Base-by-base conservation (phyloP, 1,140 invertebrate species). In the Trypoxylus dichotomus region DNA sequence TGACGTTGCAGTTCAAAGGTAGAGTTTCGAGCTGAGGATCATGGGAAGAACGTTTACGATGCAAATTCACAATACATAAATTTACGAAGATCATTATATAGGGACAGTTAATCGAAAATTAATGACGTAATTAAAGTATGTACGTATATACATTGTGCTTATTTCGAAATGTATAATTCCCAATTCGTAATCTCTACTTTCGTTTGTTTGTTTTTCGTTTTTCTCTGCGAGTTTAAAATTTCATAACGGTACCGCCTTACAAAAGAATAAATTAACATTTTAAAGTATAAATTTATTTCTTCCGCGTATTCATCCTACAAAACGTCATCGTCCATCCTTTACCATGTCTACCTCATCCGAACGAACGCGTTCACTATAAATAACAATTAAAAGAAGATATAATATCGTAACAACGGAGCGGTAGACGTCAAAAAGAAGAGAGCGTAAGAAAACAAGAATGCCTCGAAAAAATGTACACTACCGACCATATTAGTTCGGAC, bases 231-330 rank as follows among this genome's bases (percentile, higher is more conserved):
- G 47, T 78, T 43, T 37, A 37, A 37, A 37, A 8, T 2, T 37
- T 5, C 32, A 47, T 47, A 47, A 47, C 43, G 43, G 43, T 47
- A 47, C 43, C 43, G 13, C 43, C 43, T 13, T 63, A 63, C 60
- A 63, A 63, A 63, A 24, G 60, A 63, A 63, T 63, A 63, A 63
- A 63, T 63, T 63, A 63, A 63, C 60, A 63, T 63, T 25, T 63
- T 63, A n/a, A 24, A 63, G 60, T 11, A 24, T 63, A 27, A 63
- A 63, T 21, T 21, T 27, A 63, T 63, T 63, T 27, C 19, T 63
- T 63, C 19, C 60, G 60, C 19, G 60, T 63, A 63, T 24, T 63
- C 60, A 63, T 3, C 6, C 21, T 63, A 58, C 47, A 63, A 63
- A 47, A 47, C 43, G 43, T 47, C 43, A 47, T 13, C 43, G 13